These are phyloP conservation scores for Zaprionus camerounensis DNA, from an alignment of 1,140 invertebrate genomes.

Conservation along the genomic window DNA sequence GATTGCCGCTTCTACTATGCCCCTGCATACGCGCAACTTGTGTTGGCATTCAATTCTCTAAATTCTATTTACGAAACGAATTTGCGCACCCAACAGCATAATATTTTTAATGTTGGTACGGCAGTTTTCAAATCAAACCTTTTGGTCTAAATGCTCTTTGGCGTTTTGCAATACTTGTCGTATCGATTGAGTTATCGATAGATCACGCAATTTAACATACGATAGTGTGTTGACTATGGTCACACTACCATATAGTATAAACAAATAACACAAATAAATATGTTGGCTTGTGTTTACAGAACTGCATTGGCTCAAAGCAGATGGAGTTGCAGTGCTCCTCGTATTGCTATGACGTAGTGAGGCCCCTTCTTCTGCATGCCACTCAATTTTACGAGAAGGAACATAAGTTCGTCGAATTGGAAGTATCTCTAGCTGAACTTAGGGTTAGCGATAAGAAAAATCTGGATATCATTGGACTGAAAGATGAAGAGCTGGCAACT, in stretches of 20 bases:
- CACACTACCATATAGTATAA: neutral
- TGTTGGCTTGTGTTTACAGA: neutral
- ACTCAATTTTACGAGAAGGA: neutral
- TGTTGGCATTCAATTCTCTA: too few species aligned
- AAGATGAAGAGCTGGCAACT: neutral
- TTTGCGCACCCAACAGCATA: too few species aligned
- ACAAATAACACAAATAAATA: neutral
- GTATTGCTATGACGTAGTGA: conserved; percentile 19
- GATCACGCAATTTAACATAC: neutral
- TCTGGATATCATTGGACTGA: neutral
- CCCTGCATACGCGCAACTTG: too few species aligned
- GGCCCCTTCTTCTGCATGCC: neutral
- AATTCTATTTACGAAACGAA: too few species aligned
- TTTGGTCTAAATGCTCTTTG: too few species aligned
- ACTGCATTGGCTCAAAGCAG: neutral
- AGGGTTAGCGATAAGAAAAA: neutral
- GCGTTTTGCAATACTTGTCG: too few species aligned
- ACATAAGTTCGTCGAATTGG: neutral
- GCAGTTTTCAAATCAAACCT: too few species aligned
- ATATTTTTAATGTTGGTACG: too few species aligned
- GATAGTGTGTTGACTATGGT: neutral
- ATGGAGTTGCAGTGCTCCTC: neutral
- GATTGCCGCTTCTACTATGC: too few species aligned
- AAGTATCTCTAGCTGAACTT: neutral
- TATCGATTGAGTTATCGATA: neutral